Conservation (phyloP, 2,888 invertebrate genomes). For the Orthosia gracilis region DNA sequence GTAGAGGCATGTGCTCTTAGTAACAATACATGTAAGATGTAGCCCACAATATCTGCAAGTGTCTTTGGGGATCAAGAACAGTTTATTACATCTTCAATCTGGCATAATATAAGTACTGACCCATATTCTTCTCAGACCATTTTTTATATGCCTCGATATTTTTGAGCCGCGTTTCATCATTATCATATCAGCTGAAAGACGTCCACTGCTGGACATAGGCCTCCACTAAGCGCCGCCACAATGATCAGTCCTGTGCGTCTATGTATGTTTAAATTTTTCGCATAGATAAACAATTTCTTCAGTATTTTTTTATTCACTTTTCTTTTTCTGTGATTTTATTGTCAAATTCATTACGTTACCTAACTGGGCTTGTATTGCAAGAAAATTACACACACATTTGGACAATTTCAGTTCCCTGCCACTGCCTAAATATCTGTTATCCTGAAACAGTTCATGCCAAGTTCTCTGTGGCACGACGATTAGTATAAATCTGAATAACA, state of each 20-base stretch:
- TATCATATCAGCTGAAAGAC: too few species aligned
- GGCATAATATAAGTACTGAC: too few species aligned
- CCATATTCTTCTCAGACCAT: too few species aligned
- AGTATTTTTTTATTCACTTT: not conserved
- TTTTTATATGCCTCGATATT: too few species aligned
- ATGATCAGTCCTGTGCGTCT: too few species aligned
- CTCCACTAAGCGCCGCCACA: too few species aligned
- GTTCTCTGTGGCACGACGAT: slow-evolving; percentile 24
- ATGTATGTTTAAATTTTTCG: too few species aligned
- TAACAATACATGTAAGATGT: not conserved
- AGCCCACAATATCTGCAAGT: not conserved
- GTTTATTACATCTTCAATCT: not conserved
- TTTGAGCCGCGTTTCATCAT: too few species aligned
- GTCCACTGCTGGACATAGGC: too few species aligned
- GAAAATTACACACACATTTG: not conserved
- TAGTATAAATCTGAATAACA: slow-evolving; percentile 52
- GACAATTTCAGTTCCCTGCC: not conserved
- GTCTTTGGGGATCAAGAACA: not conserved
- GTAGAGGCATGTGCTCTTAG: not conserved
- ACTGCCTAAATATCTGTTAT: slow-evolving; percentile 3
- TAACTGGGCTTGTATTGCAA: not conserved
- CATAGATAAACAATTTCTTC: too few species aligned
- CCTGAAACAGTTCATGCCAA: slow-evolving; percentile 3
- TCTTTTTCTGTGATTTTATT: not conserved
- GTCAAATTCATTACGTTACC: not conserved